Conservation (phyloP, 2,888 invertebrate genomes). For the Microctonus brassicae region DNA sequence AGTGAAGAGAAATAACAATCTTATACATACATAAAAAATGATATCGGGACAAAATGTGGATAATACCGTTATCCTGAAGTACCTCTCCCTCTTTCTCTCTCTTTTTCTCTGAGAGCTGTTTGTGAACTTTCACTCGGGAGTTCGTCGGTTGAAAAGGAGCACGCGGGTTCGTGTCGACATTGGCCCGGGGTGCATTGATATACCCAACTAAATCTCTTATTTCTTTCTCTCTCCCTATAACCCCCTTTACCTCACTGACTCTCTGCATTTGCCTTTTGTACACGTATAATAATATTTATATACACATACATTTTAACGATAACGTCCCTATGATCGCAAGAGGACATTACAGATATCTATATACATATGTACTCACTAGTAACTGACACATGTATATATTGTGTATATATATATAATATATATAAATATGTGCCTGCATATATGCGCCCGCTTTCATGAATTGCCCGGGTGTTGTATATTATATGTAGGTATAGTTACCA, state of each 20-base stretch:
- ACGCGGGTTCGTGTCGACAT: constrained; percentile 33
- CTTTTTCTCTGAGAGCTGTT: no score
- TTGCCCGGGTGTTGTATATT: background rate
- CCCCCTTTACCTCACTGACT: background rate
- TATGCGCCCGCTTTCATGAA: constrained; percentile 15
- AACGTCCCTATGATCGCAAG: constrained; percentile 29
- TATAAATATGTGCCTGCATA: background rate
- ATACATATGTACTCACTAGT: background rate
- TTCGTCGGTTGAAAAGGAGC: constrained; percentile 30
- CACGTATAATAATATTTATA: no score
- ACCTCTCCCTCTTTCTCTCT: constrained; percentile 28
- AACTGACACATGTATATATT: no score
- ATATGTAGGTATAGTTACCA: background rate
- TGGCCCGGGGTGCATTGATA: constrained; percentile 35
- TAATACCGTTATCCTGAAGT: constrained; percentile 50
- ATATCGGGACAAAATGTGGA: constrained; percentile 43
- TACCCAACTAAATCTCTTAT: background rate
- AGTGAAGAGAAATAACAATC: constrained; percentile 15
- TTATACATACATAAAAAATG: constrained; percentile 10
- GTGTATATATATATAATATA: no score
- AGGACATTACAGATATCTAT: background rate
- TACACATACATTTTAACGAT: constrained; percentile 12
- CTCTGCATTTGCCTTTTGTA: background rate
- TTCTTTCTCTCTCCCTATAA: background rate
- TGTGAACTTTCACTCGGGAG: constrained; percentile 46